Evolutionary conservation across 2,113 vertebrate genomes (phyloP).

Genomic region (Hirundichthys speculiger): DNA sequence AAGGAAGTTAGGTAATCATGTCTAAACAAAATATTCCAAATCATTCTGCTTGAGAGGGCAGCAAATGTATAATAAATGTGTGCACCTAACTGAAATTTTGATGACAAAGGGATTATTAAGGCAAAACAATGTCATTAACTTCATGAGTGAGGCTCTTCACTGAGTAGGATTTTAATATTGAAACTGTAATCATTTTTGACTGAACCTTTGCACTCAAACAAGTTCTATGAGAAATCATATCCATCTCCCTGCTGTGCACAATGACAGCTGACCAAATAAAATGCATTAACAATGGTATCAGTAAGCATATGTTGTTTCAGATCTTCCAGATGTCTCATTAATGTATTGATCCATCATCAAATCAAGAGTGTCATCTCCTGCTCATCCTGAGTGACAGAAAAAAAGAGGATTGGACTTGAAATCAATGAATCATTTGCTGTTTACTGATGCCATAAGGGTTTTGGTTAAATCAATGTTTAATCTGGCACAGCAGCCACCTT

Average conservation of each 20-base stretch:
- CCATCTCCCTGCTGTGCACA: neutral
- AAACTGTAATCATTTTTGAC: neutral
- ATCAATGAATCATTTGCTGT: constrained; percentile 18
- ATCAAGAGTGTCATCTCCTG: constrained; percentile 39
- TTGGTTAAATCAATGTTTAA: constrained; percentile 66
- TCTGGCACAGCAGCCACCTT: constrained; percentile 61
- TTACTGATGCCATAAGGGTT: constrained; percentile 20
- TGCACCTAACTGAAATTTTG: constrained; percentile 1
- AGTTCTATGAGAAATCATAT: neutral
- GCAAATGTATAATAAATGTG: neutral
- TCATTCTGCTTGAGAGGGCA: neutral
- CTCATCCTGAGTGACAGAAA: constrained; percentile 17
- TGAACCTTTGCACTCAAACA: neutral
- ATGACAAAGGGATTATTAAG: neutral
- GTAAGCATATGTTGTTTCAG: neutral
- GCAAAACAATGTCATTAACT: neutral
- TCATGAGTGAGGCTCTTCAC: neutral
- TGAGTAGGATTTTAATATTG: neutral
- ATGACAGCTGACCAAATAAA: constrained; percentile 2
- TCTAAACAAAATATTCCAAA: constrained; percentile 13
- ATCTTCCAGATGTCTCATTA: constrained; percentile 1
- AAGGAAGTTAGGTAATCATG: constrained; percentile 1
- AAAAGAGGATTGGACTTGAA: constrained; percentile 7
- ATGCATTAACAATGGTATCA: neutral
- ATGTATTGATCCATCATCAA: constrained; percentile 31